Evolutionary conservation across 2,797 vertebrate species (phyloP).

Genomic region (Lagodon rhomboides): DNA sequence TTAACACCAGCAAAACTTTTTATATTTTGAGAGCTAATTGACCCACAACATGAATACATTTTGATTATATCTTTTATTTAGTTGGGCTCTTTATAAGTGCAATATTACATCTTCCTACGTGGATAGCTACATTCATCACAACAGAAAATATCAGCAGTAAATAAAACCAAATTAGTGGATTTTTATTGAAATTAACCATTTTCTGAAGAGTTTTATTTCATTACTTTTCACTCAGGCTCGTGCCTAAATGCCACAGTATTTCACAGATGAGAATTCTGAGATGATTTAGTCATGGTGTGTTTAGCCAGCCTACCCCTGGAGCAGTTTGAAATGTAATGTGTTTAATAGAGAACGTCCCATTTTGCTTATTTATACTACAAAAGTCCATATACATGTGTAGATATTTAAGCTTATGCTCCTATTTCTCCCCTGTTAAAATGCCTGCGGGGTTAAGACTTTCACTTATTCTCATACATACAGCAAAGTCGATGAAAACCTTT

Average conservation of each 20-base stretch:
- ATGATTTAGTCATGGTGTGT: not conserved
- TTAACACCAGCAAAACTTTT: too few species aligned
- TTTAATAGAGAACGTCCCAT: not conserved
- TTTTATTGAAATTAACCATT: not conserved
- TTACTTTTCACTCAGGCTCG: not conserved
- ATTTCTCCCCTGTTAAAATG: not conserved
- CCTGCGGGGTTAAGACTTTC: not conserved
- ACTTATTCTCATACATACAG: not conserved
- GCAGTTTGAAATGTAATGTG: not conserved
- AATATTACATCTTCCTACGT: too few species aligned
- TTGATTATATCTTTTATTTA: too few species aligned
- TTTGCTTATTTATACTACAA: not conserved
- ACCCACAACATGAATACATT: too few species aligned
- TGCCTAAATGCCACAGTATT: not conserved
- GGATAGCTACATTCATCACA: too few species aligned
- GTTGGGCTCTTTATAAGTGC: too few species aligned
- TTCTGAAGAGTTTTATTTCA: too few species aligned
- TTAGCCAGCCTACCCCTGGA: not conserved
- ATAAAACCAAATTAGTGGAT: not conserved
- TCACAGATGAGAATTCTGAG: not conserved
- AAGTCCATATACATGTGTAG: slow-evolving; percentile 5
- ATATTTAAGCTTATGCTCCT: not conserved
- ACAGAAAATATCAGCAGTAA: not conserved
- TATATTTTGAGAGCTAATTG: too few species aligned
- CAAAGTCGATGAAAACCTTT: not conserved